Evolutionary conservation across 2,113 vertebrate genomes (phyloP), one percentile per base, ranked within the genome.

Genomic region (Mormoops blainvillei): DNA sequence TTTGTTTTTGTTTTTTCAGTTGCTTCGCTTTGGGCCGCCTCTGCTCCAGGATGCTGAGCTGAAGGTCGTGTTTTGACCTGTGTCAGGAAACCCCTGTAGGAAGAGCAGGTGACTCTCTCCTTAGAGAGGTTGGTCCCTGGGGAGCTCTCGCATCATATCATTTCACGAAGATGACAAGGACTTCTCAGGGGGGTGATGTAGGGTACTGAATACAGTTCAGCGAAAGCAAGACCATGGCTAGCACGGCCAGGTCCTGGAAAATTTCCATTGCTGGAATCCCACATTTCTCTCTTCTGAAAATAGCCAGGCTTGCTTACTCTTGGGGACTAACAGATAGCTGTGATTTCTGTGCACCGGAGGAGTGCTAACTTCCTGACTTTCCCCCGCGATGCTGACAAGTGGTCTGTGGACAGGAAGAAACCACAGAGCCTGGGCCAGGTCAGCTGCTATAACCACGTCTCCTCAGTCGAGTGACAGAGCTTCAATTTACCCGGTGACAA

Each of bases 211-310:
- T 10, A 33, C 24, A 36, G n/a, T 24, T 73, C 50, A 28, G 68
- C 68, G 76, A 45, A 68, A 90, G 41, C 20, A 61, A 67, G 48
- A 36, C 63, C 41, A 26, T 5, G 4, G 28, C 52, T 16, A 16
- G 15, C 4, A 22, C n/a, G 36, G 5, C 26, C 5, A 13, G 45
- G 61, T 13, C 20, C 18, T 58, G 20, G 18, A 48, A 36, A 92
- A 36, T 67, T 45, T 15, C 18, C 24, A 36, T 1, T 70, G 90
- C 48, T 31, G 7, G 16, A 87, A 74, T 63, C 71, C 70, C 36
- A 56, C 38, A 71, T 90, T 81, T 71, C 48, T 83, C 48, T 92
- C 71, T 83, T 67, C 71, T 77, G 68, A 61, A 92, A 96, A 94
- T 38, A 58, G 71, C 70, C 65, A 95, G 43, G 85, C 86, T 13